Evolutionary conservation across 2,797 vertebrate species (phyloP).

Genomic region (Anas capensis): DNA sequence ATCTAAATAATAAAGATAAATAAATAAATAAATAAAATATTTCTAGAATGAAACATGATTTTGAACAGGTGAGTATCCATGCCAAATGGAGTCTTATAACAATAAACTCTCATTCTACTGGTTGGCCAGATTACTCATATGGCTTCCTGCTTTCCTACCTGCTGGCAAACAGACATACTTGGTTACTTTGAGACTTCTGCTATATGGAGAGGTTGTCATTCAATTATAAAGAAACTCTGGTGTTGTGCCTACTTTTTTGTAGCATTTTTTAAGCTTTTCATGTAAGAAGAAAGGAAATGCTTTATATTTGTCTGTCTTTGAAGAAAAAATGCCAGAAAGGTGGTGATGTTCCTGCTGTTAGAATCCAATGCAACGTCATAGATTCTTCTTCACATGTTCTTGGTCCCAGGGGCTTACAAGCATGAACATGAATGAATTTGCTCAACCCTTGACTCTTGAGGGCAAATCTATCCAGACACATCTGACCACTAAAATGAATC

Average conservation of each 20-base stretch:
- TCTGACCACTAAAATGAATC: constrained; percentile 37
- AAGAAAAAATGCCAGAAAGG: constrained; percentile 27
- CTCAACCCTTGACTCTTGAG: not conserved
- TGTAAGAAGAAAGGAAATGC: not conserved
- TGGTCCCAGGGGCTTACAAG: constrained; percentile 1
- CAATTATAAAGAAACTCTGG: not conserved
- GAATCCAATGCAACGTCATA: constrained; percentile 21
- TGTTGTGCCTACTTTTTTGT: not conserved
- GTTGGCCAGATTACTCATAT: not conserved
- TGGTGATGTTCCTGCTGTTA: constrained; percentile 4
- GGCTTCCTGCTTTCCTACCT: not conserved
- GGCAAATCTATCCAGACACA: constrained; percentile 19
- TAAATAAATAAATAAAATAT: not conserved
- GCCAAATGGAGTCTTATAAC: constrained; percentile 13
- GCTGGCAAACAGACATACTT: not conserved
- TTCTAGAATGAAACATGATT: not conserved
- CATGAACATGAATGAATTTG: constrained; percentile 46
- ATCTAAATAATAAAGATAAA: constrained; percentile 15
- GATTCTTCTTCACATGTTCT: not conserved
- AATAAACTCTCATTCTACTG: constrained; percentile 1
- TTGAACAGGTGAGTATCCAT: not conserved
- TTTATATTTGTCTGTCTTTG: constrained; percentile 18
- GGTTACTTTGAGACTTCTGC: constrained; percentile 20
- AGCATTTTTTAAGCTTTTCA: constrained; percentile 2
- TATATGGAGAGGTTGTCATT: not conserved